These are phyloP conservation scores for Ctenicera cuprea DNA, from an alignment of 2,888 invertebrate species.

Conservation along the genomic window DNA sequence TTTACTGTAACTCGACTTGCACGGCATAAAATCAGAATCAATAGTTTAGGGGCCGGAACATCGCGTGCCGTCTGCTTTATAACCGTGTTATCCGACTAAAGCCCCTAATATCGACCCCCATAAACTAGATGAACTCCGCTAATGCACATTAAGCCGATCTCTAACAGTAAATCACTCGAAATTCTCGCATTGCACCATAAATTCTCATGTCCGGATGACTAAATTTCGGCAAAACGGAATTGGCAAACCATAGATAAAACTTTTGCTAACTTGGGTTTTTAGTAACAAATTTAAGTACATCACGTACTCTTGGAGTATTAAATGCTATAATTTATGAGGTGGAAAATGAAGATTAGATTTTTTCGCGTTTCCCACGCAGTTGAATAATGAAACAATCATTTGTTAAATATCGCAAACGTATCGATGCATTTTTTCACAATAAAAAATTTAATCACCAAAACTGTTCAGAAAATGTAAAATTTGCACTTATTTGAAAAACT, in stretches of 20 bases:
- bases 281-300: background rate
- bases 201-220: conserved; percentile 24
- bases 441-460: no score
- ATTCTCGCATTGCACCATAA: conserved; percentile 27
- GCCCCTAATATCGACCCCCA: conserved; percentile 33
- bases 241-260: conserved; percentile 3
- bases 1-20: conserved; percentile 7
- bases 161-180: conserved; percentile 34
- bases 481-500: no score
- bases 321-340: no score
- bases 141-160: conserved; percentile 33
- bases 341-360: no score
- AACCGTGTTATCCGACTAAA: conserved; percentile 29
- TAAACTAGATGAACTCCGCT: conserved; percentile 33
- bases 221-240: conserved; percentile 19
- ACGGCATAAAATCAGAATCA: conserved; percentile 37
- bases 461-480: no score
- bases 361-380: no score
- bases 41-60: conserved; percentile 46
- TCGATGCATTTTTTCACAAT: no score
- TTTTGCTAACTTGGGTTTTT: background rate
- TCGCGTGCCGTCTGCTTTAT: conserved; percentile 45
- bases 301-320: no score
- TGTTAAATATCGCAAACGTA: no score
- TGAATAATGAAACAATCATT: no score